Evolutionary conservation across 2,797 vertebrate species (phyloP), one percentile per base, ranked within the genome.

Genomic region (Megalops cyprinoides): DNA sequence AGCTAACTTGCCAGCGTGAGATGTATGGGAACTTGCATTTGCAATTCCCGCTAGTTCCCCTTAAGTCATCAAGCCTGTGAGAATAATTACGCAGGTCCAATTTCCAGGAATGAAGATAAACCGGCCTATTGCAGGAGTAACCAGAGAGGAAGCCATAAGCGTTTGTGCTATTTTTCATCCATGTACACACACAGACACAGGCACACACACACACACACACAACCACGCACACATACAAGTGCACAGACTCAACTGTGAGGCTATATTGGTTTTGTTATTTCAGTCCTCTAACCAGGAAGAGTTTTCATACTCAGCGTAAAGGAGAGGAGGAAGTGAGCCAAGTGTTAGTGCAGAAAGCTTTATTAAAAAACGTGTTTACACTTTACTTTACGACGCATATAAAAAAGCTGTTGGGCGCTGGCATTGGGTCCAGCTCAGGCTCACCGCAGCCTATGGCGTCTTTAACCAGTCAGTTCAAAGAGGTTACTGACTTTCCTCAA

Each of bases 311-410:
- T 65, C 62, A 37, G 12, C 34, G 37, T 37, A 62, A 65, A 65
- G 23, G 15, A 37, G 62, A 34, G 31, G 31, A 18, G 15, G 62
- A 65, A 65, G 31, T 65, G 62, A 37, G 69, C 14, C 39, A 23
- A 15, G 49, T 67, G 23, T 65, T 84, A 82, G 73, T 77, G 84
- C 85, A 89, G 87, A 87, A 79, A 62, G 77, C 85, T 91, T 91
- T 92, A 93, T 92, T 89, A 91, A 91, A 87, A 89, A 87, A 83
- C 84, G 85, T 92, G 90, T 93, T 93, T 93, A 92, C 86, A 80
- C 86, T 90, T 78, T 67, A 49, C 83, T 92, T 93, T 92, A 94
- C 92, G 93, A 90, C 90, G 89, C 80, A 4, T 89, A 91, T 94
- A 92, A 94, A 93, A 92, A 90, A 91, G 83, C n/a, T 78, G 60